Evolutionary conservation across 2,113 vertebrate genomes (phyloP), one percentile per base, ranked within the genome.

Genomic region (Arothron firmamentum): DNA sequence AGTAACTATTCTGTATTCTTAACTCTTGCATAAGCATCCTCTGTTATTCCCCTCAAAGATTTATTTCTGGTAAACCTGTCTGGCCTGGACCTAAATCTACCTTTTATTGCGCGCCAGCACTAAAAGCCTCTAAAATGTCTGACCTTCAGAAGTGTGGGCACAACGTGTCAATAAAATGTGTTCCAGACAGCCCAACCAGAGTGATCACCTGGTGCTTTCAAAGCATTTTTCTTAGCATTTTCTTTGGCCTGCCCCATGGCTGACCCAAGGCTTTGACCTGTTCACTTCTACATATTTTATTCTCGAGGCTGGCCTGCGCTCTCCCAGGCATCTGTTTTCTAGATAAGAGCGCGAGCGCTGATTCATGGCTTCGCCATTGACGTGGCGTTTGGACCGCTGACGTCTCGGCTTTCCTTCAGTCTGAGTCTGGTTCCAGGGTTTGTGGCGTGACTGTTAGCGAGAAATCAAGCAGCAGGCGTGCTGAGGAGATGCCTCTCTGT

Each of bases 321-420:
- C 59, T 78, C 46, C 5, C 58, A 67, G 70, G 59, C 88, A 89
- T 88, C 84, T 92, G 88, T 85, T 91, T 89, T 88, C 65, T 75
- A 85, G 76, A 89, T 88, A 75, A 79, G 73, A 73, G 74, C 60
- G 47, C 52, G 23, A 49, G 57, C 28, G 53, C 59, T 88, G 83
- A 89, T 89, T 90, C 88, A 88, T 84, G 51, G 77, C 58, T 71
- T 63, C 84, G 86, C 80, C 82, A 79, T 64, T 74, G 77, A 76
- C 63, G 48, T 53, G 62, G 68, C 67, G 65, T 78, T 85, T 23
- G 65, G 51, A n/a, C 72, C 67, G 70, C 68, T 59, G 57, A 78
- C 79, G 74, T 77, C 65, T 48, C 68, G 0, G 17, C 59, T 77
- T 79, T 82, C 74, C 34, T 12, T 38, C 34, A 4, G 9, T 1